Percentiles rank a stretch among this genome's conserved stretches.
These are phyloP conservation scores for Rhingia campestris DNA, from an alignment of 2,888 invertebrate genomes.

Conservation along the genomic window DNA sequence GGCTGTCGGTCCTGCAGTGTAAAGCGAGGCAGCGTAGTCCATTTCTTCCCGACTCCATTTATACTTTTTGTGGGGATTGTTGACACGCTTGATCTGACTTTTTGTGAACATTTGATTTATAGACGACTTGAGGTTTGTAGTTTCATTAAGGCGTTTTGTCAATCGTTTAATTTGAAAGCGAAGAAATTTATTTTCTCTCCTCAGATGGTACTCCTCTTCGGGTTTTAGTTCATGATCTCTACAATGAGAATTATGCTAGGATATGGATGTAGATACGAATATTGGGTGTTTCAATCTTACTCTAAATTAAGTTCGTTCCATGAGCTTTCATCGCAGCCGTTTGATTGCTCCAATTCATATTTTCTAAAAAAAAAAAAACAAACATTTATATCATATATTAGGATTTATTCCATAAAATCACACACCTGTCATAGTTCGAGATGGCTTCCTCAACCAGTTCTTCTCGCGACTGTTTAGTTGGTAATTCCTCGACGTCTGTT, in stretches of 20 bases:
- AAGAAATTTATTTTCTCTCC: background rate
- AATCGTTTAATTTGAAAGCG: background rate
- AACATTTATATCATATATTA: background rate
- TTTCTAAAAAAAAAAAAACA: constrained; percentile 2
- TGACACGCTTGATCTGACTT: constrained; percentile 26
- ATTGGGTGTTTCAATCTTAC: background rate
- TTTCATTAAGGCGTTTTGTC: constrained; percentile 5
- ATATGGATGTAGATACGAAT: background rate
- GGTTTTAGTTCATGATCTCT: background rate
- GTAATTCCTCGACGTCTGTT: background rate
- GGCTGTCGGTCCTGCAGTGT: constrained; percentile 24
- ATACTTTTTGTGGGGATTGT: constrained; percentile 18
- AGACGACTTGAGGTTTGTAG: constrained; percentile 17
- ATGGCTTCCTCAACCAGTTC: constrained; percentile 32
- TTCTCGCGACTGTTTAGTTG: background rate
- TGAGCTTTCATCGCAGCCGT: too few species aligned
- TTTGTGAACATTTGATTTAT: constrained; percentile 19
- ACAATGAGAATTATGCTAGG: constrained; percentile 7
- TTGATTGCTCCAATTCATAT: constrained; percentile 11
- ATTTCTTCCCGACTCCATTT: constrained; percentile 55
- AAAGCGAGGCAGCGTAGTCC: constrained; percentile 23
- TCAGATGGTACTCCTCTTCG: constrained; percentile 1
- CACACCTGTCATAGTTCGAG: constrained; percentile 25
- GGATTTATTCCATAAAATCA: background rate
- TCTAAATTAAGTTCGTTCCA: too few species aligned